Conservation (phyloP, 2,888 invertebrate species). For the Pseudococcus longispinus region DNA sequence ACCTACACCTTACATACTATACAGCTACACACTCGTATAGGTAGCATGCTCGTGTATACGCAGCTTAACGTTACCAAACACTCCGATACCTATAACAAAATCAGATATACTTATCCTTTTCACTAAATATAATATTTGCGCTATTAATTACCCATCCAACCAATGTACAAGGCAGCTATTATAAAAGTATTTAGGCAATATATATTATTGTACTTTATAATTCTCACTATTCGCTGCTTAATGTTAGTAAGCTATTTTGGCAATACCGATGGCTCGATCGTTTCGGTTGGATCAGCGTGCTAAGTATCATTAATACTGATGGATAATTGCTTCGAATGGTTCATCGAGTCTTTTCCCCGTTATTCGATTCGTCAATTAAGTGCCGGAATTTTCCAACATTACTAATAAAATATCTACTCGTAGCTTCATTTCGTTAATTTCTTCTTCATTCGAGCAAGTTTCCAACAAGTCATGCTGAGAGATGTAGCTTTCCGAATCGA, state of each 20-base stretch:
- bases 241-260: neutral
- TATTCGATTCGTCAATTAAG: conserved; percentile 1
- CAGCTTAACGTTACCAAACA: neutral
- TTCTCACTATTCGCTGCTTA: too few relatives aligned
- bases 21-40: neutral
- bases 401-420: neutral
- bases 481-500: neutral
- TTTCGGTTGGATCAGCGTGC: neutral
- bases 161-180: neutral
- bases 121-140: neutral
- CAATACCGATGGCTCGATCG: neutral
- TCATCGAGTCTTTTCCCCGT: neutral
- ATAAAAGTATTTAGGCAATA: neutral
- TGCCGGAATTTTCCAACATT: neutral
- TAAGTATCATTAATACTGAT: neutral
- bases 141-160: neutral
- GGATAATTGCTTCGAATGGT: neutral
- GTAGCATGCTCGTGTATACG: neutral
- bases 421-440: neutral
- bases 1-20: neutral
- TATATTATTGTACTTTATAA: neutral
- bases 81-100: neutral
- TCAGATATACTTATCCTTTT: neutral
- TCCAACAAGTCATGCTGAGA: neutral
- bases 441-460: neutral